These are phyloP conservation scores for Myotis findleyi DNA, from an alignment of 2,797 vertebrate genomes.

Conservation along the genomic window DNA sequence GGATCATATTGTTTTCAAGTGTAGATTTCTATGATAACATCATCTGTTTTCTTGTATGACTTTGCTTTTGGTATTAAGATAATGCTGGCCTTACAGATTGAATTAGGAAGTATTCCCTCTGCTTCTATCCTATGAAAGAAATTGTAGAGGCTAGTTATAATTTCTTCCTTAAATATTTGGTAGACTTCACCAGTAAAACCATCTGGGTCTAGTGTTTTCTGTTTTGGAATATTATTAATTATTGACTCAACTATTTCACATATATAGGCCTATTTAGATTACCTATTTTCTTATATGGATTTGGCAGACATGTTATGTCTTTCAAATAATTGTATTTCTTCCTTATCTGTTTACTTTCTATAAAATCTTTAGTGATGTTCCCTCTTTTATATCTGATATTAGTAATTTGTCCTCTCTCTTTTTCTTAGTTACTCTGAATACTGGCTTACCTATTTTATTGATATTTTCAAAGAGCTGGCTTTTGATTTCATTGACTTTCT, in stretches of 20 bases:
- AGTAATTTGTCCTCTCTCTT: neutral
- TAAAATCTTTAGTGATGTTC: neutral
- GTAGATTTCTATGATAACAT: no score
- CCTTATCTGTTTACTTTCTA: neutral
- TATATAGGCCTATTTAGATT: neutral
- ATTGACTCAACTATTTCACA: neutral
- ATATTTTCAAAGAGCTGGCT: neutral
- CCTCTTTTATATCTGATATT: neutral
- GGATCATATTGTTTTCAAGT: no score
- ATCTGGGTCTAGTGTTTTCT: neutral
- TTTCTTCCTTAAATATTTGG: neutral
- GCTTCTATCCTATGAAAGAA: neutral
- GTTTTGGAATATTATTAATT: neutral
- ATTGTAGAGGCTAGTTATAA: neutral
- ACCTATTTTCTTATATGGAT: neutral
- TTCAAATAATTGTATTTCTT: neutral
- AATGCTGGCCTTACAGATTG: neutral
- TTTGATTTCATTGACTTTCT: neutral
- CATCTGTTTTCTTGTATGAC: neutral
- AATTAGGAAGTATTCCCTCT: neutral
- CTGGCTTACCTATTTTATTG: neutral
- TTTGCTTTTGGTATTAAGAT: neutral
- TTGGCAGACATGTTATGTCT: neutral
- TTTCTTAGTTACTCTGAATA: neutral
- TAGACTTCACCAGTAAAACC: neutral